These are phyloP conservation scores for Sturnus vulgaris DNA, from an alignment of 2,113 vertebrate genomes.

Conservation along the genomic window DNA sequence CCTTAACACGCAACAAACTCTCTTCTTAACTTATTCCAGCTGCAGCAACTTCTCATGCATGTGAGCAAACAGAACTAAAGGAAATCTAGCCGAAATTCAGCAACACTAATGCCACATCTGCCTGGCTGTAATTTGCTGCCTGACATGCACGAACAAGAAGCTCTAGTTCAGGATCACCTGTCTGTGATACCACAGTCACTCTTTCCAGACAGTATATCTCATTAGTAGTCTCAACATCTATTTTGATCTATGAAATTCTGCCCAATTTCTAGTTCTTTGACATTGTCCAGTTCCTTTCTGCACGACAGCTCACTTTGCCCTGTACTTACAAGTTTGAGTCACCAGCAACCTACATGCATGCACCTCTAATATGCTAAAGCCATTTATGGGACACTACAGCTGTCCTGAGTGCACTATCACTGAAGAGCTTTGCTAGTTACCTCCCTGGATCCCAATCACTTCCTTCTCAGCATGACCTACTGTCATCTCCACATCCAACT, in stretches of 20 bases:
- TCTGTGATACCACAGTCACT: background rate
- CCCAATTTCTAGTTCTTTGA: background rate
- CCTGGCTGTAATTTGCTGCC: background rate
- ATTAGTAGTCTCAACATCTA: background rate
- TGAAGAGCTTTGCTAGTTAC: background rate
- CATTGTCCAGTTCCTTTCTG: background rate
- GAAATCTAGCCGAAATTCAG: background rate
- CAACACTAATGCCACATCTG: background rate
- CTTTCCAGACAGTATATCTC: background rate
- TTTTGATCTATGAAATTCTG: background rate
- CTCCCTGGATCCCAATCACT: background rate
- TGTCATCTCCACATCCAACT: background rate
- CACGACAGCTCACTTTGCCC: background rate
- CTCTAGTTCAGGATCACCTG: background rate
- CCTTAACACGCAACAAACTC: background rate
- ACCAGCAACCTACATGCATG: background rate
- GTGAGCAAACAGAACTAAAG: background rate
- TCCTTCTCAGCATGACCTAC: background rate
- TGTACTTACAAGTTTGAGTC: background rate
- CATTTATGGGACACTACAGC: background rate
- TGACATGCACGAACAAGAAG: background rate
- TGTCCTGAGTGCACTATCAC: background rate
- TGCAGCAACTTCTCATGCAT: background rate
- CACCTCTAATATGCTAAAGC: background rate
- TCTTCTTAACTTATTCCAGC: background rate